Evolutionary conservation across 2,888 invertebrate species (phyloP).

Genomic region (Nemoura dubitans): DNA sequence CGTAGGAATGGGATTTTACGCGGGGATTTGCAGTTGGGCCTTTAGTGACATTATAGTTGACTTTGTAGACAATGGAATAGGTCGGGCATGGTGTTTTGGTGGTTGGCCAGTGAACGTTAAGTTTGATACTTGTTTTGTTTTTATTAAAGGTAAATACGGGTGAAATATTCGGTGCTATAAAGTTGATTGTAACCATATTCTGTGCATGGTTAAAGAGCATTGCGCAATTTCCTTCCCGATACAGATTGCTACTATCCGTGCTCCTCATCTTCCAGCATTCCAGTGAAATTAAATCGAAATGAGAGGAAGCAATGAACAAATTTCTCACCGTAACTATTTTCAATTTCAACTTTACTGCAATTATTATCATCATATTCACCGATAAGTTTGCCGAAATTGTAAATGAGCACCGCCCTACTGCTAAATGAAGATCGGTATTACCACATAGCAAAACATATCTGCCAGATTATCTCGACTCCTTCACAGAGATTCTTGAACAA

Average conservation of each 20-base stretch:
- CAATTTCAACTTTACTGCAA: conserved; percentile 25
- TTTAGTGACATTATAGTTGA: neutral
- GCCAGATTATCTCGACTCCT: neutral
- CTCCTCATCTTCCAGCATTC: neutral
- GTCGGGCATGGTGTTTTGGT: neutral
- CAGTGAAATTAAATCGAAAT: neutral
- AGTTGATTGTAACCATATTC: neutral
- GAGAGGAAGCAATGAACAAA: neutral
- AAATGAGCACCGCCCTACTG: neutral
- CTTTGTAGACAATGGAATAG: neutral
- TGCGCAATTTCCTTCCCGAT: neutral
- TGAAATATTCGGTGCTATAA: too few species aligned
- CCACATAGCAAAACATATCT: neutral
- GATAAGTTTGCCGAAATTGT: neutral
- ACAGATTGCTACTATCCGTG: neutral
- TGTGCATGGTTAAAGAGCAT: too few species aligned
- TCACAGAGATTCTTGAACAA: conserved; percentile 18
- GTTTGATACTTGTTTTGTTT: neutral
- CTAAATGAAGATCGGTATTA: neutral
- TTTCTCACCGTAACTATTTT: conserved; percentile 25
- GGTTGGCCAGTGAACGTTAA: neutral
- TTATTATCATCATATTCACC: neutral
- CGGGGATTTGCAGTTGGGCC: neutral
- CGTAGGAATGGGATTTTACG: conserved; percentile 57
- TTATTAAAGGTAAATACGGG: neutral